phyloP scores from a whole-genome alignment of 1,140 invertebrate genomes.

The Lutraria rhynchaena region DNA sequence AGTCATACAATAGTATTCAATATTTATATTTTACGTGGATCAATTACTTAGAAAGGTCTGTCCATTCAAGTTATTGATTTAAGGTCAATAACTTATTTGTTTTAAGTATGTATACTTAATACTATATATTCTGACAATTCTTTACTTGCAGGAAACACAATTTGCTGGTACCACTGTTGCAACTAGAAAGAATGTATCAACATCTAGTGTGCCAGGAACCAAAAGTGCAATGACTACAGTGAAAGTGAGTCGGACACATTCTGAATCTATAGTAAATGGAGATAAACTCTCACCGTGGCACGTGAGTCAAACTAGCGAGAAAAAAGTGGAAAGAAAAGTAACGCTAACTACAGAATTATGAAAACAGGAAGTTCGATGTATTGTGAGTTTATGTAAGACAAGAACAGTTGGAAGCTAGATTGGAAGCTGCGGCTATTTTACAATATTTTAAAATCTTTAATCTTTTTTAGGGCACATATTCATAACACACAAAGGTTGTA shows the following conservation, averaged over 20 bases:
- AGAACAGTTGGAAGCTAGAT: too few relatives aligned
- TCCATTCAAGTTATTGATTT: too few relatives aligned
- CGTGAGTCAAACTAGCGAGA: slow-evolving; percentile 43
- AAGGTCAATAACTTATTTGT: too few relatives aligned
- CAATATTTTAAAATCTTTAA: too few relatives aligned
- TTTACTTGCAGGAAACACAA: slow-evolving; percentile 41
- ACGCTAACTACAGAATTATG: slow-evolving; percentile 53
- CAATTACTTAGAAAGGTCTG: too few relatives aligned
- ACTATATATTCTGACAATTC: neutral
- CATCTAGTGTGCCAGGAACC: slow-evolving; percentile 51
- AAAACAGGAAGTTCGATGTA: slow-evolving; percentile 11
- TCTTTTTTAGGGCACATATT: too few relatives aligned
- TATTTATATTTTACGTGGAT: too few relatives aligned
- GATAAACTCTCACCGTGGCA: slow-evolving; percentile 55
- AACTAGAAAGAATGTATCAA: slow-evolving; percentile 50
- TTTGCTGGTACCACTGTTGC: slow-evolving; percentile 38
- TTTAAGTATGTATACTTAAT: too few relatives aligned
- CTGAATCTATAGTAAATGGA: slow-evolving; percentile 53
- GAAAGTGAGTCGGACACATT: slow-evolving; percentile 47
- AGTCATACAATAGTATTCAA: too few relatives aligned
- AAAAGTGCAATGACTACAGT: slow-evolving; percentile 49
- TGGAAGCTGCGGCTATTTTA: too few relatives aligned
- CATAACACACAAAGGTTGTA: too few relatives aligned
- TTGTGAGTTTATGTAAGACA: too few relatives aligned
- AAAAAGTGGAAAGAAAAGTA: slow-evolving; percentile 47